Evolutionary conservation across 2,113 vertebrate species (phyloP).

Genomic region (Melanocharis versteri): DNA sequence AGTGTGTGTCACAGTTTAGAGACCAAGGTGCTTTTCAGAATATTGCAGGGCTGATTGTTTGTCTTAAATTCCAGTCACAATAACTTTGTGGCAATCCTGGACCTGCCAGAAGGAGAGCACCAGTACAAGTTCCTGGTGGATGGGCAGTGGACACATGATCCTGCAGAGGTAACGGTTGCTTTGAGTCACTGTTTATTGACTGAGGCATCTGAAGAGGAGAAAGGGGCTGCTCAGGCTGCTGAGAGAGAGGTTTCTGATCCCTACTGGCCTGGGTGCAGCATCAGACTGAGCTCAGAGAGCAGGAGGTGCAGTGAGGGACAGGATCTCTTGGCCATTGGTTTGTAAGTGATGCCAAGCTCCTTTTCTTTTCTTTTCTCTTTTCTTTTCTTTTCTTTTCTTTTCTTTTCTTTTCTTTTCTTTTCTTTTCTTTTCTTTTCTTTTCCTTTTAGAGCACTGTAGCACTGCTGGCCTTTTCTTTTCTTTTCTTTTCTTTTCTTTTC

Average conservation of each 20-base stretch:
- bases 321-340: neutral
- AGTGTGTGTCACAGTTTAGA: neutral
- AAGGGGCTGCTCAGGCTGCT: neutral
- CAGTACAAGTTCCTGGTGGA: slow-evolving; percentile 98
- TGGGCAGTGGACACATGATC: slow-evolving; percentile 94
- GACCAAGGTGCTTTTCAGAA: neutral
- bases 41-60: neutral
- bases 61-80: slow-evolving; percentile 81
- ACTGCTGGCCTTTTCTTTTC: too few relatives aligned
- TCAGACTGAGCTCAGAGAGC: neutral
- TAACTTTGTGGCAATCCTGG: slow-evolving; percentile 93
- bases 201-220: neutral
- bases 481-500: neutral
- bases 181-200: neutral
- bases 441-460: too few relatives aligned
- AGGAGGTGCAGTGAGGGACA: neutral
- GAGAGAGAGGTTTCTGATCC: neutral
- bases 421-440: too few relatives aligned
- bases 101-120: slow-evolving; percentile 96
- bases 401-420: too few relatives aligned
- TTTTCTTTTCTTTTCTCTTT: too few relatives aligned
- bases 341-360: neutral
- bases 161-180: slow-evolving; percentile 80
- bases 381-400: too few relatives aligned
- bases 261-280: neutral